These are phyloP conservation scores for Gortyna flavago DNA, from an alignment of 2,888 invertebrate genomes.

Conservation along the genomic window DNA sequence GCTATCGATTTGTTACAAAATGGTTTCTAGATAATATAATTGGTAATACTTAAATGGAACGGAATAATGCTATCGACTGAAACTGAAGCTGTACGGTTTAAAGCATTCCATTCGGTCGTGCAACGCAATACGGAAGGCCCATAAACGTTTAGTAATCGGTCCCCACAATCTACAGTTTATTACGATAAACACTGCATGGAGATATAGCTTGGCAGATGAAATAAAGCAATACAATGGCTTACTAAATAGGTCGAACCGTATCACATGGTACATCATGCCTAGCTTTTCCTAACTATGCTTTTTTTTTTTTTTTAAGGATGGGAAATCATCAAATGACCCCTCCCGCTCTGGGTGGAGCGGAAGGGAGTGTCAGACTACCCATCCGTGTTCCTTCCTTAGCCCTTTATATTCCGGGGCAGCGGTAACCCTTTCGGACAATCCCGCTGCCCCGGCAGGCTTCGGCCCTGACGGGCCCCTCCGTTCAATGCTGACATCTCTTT, in stretches of 20 bases:
- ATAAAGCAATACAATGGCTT: conserved; percentile 8
- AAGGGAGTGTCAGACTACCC: no score
- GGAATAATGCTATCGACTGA: conserved; percentile 11
- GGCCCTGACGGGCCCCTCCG: no score
- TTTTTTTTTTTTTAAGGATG: no score
- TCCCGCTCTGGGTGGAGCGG: no score
- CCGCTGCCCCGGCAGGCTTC: no score
- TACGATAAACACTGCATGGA: conserved; percentile 31
- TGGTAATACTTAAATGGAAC: conserved; percentile 33
- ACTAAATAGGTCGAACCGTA: neutral
- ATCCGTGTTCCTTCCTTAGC: no score
- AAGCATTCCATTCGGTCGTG: conserved; percentile 20
- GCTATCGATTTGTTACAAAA: conserved; percentile 55
- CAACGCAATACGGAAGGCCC: conserved; percentile 23
- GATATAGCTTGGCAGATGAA: conserved; percentile 36
- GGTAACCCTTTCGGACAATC: no score
- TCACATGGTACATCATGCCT: neutral
- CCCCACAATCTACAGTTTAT: conserved; percentile 30
- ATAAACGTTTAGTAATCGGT: conserved; percentile 22
- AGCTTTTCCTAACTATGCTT: neutral
- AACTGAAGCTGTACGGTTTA: conserved; percentile 8
- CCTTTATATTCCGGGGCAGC: no score
- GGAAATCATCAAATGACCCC: no score
- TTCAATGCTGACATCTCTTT: no score
- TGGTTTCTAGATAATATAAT: conserved; percentile 44